Evolutionary conservation across 1,140 invertebrate genomes (phyloP), one percentile per base, ranked within the genome.

Genomic region (Aphaenogaster floridana): DNA sequence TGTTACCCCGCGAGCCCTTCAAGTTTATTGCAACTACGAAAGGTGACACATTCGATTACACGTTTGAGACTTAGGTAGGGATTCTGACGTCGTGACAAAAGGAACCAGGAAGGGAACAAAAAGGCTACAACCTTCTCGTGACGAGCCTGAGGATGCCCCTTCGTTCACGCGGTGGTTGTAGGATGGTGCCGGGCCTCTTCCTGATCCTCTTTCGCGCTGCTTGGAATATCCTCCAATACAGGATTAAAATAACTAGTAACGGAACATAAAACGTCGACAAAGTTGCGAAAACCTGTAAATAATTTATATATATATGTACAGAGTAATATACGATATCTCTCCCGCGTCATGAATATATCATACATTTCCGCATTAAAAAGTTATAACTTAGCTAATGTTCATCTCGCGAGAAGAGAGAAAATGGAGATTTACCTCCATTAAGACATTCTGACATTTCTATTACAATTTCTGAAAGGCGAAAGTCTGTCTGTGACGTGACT

Each of bases 171-270:
- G 93, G 92, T 6, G 94, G 94, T 39, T 95, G 95, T 83, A 94
- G 92, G 34, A 92, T 93, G 52, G 94, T 93, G 21, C 95, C 94
- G 17, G 95, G 96, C 78, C 97, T 95, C 90, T 97, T 96, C 77
- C 97, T 96, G 87, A 98, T 98, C 90, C 98, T 96, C 95, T 97
- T 98, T 74, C 98, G 95, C 0, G 98, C 98, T 11, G 97, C 97
- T 95, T 98, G 97, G 92, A 98, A 98, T 96, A 99, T 99, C 92
- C 97, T 97, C 97, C 98, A 99, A 95, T 99, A 99, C 34, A 99
- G 96, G 88, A 98, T 96, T 61, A 99, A 96, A 93, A 99, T 99
- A 21, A 98, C 97, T 63, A 98, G 95, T 21, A 99, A 96, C 66
- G 98, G 98, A 69, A 99, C 96, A 95, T 99, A 99, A 95, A 99